Conservation (phyloP, 2,113 vertebrate species). For the Nothocercus julius region DNA sequence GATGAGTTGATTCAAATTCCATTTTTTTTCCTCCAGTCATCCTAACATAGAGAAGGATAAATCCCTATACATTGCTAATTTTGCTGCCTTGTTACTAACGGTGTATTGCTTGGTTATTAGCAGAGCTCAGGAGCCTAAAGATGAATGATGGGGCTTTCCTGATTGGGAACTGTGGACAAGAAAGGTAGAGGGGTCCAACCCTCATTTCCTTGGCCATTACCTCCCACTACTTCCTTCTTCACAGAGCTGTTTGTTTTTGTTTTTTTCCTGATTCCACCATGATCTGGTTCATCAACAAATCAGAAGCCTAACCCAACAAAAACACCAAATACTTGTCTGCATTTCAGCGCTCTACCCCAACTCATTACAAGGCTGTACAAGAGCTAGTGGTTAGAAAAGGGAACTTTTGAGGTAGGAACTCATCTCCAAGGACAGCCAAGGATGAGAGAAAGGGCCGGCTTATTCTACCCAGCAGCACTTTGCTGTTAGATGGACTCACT, state of each 20-base stretch:
- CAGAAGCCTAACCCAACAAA: background rate
- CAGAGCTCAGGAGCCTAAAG: background rate
- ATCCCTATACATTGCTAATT: background rate
- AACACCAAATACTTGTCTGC: background rate
- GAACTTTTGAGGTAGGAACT: background rate
- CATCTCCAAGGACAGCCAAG: background rate
- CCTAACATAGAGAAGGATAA: background rate
- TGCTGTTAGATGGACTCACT: fast-evolving
- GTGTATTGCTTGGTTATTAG: background rate
- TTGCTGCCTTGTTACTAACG: background rate
- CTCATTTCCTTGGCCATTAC: background rate
- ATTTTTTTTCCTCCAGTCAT: background rate
- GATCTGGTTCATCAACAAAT: background rate
- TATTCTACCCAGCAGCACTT: background rate
- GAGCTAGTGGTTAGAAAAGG: background rate
- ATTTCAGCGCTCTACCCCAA: background rate
- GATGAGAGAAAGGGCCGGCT: background rate
- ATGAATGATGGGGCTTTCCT: background rate
- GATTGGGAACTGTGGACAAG: background rate
- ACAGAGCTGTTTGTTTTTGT: background rate
- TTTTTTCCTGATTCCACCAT: background rate
- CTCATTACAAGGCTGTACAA: background rate
- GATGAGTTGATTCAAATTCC: background rate
- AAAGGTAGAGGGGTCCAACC: fast-evolving
- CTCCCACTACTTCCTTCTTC: background rate